These are phyloP conservation scores for Aurelia sp. DNA, from an alignment of 30 jellyfish, hydroid and myxozoan genomes.

Conservation along the genomic window DNA sequence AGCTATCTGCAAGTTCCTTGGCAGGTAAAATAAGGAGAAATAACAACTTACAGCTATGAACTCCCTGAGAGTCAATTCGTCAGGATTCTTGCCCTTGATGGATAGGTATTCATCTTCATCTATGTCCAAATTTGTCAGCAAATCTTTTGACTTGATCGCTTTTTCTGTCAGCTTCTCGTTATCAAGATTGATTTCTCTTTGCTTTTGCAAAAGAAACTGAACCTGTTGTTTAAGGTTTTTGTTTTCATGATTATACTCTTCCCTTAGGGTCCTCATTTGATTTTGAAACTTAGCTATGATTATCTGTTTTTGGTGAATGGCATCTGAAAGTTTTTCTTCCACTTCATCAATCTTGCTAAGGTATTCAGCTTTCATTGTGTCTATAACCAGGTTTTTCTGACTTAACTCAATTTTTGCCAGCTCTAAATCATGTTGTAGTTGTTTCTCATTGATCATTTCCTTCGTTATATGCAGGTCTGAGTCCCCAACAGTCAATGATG, in stretches of 20 bases:
- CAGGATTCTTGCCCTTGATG: slow-evolving; percentile 65
- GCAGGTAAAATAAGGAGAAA: no score
- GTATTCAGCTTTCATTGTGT: slow-evolving; percentile 85
- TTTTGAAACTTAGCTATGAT: slow-evolving; percentile 65
- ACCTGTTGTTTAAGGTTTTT: slow-evolving; percentile 57
- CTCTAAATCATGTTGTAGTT: slow-evolving; percentile 86
- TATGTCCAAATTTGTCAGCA: slow-evolving; percentile 35
- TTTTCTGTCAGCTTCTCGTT: slow-evolving; percentile 42
- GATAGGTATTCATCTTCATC: slow-evolving; percentile 75
- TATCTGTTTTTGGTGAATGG: slow-evolving; percentile 76
- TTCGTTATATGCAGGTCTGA: slow-evolving; percentile 64
- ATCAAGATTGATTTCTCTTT: slow-evolving; percentile 27
- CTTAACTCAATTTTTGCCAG: slow-evolving; percentile 78
- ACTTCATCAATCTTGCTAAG: slow-evolving; percentile 78
- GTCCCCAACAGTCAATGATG: slow-evolving; percentile 41
- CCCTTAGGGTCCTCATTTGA: slow-evolving; percentile 34
- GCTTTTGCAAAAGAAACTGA: slow-evolving; percentile 41
- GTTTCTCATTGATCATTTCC: slow-evolving; percentile 68
- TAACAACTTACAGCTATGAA: slow-evolving; percentile 71
- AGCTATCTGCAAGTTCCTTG: no score
- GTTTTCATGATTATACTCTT: slow-evolving; percentile 37
- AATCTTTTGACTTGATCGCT: slow-evolving; percentile 40
- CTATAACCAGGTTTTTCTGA: slow-evolving; percentile 82
- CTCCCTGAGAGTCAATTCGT: slow-evolving; percentile 69
- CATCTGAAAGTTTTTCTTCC: slow-evolving; percentile 86